Evolutionary conservation across 2,797 vertebrate species (phyloP).

Genomic region (Crax fasciolata): DNA sequence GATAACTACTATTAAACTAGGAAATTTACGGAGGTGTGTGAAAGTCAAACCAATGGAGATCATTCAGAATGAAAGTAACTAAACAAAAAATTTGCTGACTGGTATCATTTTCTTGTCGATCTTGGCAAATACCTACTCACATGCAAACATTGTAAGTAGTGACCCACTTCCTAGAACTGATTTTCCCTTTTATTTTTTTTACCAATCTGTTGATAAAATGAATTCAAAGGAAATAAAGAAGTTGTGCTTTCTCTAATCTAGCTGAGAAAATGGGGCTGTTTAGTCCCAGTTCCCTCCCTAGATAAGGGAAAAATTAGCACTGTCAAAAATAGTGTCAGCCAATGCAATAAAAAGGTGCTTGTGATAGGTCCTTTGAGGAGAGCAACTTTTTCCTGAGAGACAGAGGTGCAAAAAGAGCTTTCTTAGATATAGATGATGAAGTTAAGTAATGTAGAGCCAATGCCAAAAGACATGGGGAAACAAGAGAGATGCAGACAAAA

Average conservation of each 20-base stretch:
- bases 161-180: not conserved
- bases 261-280: not conserved
- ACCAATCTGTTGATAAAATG: not conserved
- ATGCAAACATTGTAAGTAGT: not conserved
- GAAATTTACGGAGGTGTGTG: not conserved
- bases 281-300: not conserved
- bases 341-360: not conserved
- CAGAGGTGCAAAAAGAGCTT: not conserved
- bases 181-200: not conserved
- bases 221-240: constrained; percentile 8
- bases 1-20: not conserved
- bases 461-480: not conserved
- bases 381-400: not conserved
- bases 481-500: not conserved
- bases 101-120: not conserved
- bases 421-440: not conserved
- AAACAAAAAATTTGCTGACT: constrained; percentile 30
- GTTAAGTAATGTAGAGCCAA: not conserved
- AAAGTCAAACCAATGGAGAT: not conserved
- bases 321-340: not conserved
- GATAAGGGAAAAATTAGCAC: not conserved
- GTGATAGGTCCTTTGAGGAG: not conserved
- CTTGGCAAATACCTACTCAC: not conserved
- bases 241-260: not conserved
- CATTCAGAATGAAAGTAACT: not conserved